phyloP scores from a whole-genome alignment of 2,888 invertebrate genomes.

The Diplolepis rosae region DNA sequence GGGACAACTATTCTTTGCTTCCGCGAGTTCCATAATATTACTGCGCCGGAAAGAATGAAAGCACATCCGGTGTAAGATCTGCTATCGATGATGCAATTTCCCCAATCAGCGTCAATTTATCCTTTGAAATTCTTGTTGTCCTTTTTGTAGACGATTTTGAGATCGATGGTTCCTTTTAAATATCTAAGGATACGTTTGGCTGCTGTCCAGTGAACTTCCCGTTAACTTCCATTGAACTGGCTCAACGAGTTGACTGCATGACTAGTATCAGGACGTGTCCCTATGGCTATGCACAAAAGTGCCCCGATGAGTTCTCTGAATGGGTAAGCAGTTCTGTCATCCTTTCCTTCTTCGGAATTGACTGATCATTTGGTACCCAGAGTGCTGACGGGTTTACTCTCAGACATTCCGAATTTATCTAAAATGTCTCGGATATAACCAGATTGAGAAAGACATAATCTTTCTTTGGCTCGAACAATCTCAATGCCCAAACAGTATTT shows the following conservation, averaged over 20 bases:
- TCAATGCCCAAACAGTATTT: not conserved
- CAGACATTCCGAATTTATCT: too few relatives aligned
- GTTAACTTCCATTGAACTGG: not conserved
- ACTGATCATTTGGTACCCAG: not conserved
- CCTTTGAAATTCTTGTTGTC: not conserved
- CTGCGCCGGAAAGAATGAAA: not conserved
- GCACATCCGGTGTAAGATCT: not conserved
- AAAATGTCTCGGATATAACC: too few relatives aligned
- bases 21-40: slow-evolving; percentile 1
- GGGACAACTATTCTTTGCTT: slow-evolving; percentile 7
- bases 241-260: not conserved
- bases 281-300: not conserved
- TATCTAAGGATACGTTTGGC: slow-evolving; percentile 13
- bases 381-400: not conserved
- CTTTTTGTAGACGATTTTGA: not conserved
- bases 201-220: not conserved
- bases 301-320: not conserved
- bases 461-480: not conserved
- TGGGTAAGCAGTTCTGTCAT: too few relatives aligned
- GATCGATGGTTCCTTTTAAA: slow-evolving; percentile 19
- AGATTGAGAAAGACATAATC: too few relatives aligned
- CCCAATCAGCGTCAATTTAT: slow-evolving; percentile 9
- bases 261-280: not conserved
- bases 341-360: not conserved
- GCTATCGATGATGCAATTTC: not conserved